Conservation (phyloP, 2,888 invertebrate species). For the Meliscaeva auricollis region DNA sequence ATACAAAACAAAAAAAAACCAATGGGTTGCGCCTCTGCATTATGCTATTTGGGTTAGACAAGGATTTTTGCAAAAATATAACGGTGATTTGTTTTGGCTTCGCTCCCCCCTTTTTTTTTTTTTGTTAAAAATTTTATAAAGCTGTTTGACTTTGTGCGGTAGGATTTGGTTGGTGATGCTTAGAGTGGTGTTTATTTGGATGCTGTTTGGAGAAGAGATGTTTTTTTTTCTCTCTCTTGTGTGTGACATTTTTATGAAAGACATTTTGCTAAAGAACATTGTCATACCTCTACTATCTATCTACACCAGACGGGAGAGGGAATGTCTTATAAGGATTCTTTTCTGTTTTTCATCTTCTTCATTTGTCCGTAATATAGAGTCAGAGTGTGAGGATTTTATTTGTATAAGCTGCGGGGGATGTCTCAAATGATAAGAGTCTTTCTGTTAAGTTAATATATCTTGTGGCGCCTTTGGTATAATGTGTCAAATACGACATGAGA, state of each 20-base stretch:
- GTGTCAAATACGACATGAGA: slow-evolving; percentile 5
- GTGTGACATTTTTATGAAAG: slow-evolving; percentile 24
- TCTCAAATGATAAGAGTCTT: slow-evolving; percentile 21
- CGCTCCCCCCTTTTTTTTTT: background rate
- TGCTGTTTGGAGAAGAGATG: slow-evolving; percentile 17
- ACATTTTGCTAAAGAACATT: too few species aligned
- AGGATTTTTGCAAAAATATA: slow-evolving; percentile 47
- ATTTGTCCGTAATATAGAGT: too few species aligned
- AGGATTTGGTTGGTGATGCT: background rate
- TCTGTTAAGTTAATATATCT: slow-evolving; percentile 11
- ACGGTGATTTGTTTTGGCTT: slow-evolving; percentile 63
- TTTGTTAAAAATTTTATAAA: background rate
- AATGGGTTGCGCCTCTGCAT: slow-evolving; percentile 50
- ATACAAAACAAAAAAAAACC: background rate
- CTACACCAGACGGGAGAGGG: background rate
- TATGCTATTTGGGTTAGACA: slow-evolving; percentile 63
- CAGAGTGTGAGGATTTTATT: slow-evolving; percentile 17
- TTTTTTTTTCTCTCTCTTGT: slow-evolving; percentile 6
- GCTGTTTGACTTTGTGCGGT: slow-evolving; percentile 43
- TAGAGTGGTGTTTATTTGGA: slow-evolving; percentile 25
- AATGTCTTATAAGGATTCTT: background rate
- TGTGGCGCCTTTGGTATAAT: background rate
- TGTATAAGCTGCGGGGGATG: slow-evolving; percentile 23
- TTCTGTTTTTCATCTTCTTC: background rate
- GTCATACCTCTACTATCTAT: too few species aligned